Evolutionary conservation across 2,888 invertebrate genomes (phyloP), one percentile per base, ranked within the genome.

Genomic region (Melangyna quadrimaculata): DNA sequence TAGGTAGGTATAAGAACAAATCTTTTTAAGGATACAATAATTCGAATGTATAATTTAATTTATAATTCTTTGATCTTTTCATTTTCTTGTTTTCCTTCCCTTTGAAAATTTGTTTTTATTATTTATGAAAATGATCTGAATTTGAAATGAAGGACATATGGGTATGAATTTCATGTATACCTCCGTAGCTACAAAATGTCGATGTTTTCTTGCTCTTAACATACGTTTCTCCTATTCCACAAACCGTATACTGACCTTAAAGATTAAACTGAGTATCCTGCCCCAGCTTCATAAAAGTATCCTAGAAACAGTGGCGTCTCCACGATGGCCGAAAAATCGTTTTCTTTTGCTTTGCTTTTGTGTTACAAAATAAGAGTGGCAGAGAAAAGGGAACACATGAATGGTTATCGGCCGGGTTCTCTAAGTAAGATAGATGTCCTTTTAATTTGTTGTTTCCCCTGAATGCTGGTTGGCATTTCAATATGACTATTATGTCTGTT

Each of bases 341-440:
- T 27, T 48, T 65, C 19, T 32, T 9, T 63, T 45, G 0, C 6
- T 48, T 22, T 6, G 24, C 24, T 10, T 14, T 14, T 24, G 10
- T 14, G 48, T 2, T 24, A 19, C 12, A 14, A 1, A 27, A 22
- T 4, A 10, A 10, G 48, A 51, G 8, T 14, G 9, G 19, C 17
- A 48, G 9, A 12, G 5, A 14, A 27, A 10, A 53, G 10, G 27
- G 22, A 55, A 78, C 73, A 78, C 73, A 65, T 74, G 51, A 78
- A 83, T 83, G 78, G 83, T 78, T 71, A 83, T 78, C 78, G 83
- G 74, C 72, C 74, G 78, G 78, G 83, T 78, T 83, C 78, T 71
- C 83, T 74, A 83, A 83, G 83, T 78, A 83, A 78, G 83, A 83
- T 83, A 78, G 83, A 83, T 83, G 83, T 83, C 83, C 78, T 83